Percentiles rank a stretch among this genome's conserved stretches.
Evolutionary conservation across 2,113 vertebrate genomes (phyloP).

Genomic region (Smithornis capensis): DNA sequence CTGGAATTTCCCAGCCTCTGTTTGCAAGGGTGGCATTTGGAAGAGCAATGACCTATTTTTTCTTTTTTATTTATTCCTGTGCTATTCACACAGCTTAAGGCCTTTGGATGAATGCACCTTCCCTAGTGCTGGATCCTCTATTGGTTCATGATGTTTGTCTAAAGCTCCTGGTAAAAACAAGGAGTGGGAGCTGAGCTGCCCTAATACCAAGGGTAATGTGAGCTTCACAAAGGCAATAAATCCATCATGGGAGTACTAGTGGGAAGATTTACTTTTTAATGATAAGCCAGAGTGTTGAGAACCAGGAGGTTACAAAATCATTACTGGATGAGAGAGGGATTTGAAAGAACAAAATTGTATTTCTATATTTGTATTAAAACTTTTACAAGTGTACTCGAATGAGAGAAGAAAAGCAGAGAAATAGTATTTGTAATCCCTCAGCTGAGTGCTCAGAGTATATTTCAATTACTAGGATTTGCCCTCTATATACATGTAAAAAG

Average conservation of each 20-base stretch:
- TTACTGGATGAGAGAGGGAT: neutral
- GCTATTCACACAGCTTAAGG: neutral
- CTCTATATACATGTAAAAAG: neutral
- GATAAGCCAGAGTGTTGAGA: neutral
- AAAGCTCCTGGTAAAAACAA: neutral
- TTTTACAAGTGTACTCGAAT: fast-evolving
- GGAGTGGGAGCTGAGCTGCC: neutral
- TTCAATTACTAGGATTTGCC: neutral
- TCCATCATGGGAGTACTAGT: neutral
- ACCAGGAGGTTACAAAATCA: neutral
- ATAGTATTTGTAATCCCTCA: neutral
- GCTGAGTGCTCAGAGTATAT: neutral
- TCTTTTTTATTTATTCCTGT: neutral
- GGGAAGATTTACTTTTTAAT: neutral
- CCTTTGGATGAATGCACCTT: neutral
- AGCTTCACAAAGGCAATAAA: neutral
- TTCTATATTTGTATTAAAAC: neutral
- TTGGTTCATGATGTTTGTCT: neutral
- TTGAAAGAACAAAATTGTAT: neutral
- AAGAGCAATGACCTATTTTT: neutral
- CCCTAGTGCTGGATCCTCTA: neutral
- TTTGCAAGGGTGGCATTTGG: neutral
- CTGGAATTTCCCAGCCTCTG: neutral
- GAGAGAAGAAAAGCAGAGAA: neutral
- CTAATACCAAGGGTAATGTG: neutral